Base-by-base conservation (phyloP, 2,888 invertebrate species). In the Dolichomitus sp. region DNA sequence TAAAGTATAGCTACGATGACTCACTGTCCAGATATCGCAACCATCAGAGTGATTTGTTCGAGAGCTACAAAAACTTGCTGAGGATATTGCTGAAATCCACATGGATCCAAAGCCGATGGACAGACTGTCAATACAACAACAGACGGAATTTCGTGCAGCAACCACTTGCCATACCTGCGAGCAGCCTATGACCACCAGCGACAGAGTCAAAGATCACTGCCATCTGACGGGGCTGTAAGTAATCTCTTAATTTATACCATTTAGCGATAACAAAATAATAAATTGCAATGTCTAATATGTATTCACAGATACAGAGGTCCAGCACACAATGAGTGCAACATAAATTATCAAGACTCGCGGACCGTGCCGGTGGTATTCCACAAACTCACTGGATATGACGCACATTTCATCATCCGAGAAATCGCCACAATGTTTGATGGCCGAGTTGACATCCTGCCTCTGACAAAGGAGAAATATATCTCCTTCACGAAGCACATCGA, bases 401-500 rank as follows among this genome's bases (percentile, higher is more conserved):
- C 86, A 11, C 87, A 89, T 74, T 89, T 89, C 70, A 66, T 88
- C 9, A 87, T 90, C 19, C 61, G 27, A n/a, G n/a, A n/a, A n/a
- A n/a, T n/a, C n/a, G n/a, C n/a, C n/a, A n/a, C n/a, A n/a, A n/a
- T n/a, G n/a, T 85, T 89, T 33, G 14, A 80, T 2, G 89, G 88
- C 27, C 7, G 45, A 33, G 52, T 88, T 14, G 61, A 72, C 11
- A 40, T 89, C 4, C 54, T 89, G 30, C 87, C 86, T 2, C 70
- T 85, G 12, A 87, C 80, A 68, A 81, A 87, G 74, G 87, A 85
- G 87, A 77, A 92, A 89, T 68, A 89, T 91, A 50, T n/a, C n/a
- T 89, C 89, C 6, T 90, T 92, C 78, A 88, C 87, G 1, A 89
- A 87, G 72, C 30, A 77, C 42, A 30, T n/a, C n/a, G n/a, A n/a